These are phyloP conservation scores for Amniataba percoides DNA, from an alignment of 2,797 vertebrate genomes.

Conservation along the genomic window DNA sequence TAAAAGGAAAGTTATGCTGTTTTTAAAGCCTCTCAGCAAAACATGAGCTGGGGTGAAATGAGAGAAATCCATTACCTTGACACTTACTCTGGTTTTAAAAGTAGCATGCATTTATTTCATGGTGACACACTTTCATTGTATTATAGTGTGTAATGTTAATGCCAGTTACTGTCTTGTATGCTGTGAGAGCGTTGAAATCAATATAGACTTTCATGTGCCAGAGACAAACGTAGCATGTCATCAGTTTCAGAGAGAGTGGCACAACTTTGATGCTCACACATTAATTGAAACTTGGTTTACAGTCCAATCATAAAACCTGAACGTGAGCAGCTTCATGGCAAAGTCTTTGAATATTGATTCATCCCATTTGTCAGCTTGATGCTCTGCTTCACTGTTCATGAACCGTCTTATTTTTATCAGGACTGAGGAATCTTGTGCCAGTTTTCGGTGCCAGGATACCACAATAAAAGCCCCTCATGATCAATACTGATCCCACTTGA, in stretches of 20 bases:
- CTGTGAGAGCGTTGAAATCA: conserved; percentile 48
- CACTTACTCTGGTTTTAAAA: conserved; percentile 45
- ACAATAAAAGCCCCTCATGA: conserved; percentile 63
- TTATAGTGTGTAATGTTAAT: conserved; percentile 41
- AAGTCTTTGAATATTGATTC: conserved; percentile 72
- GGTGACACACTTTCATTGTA: conserved; percentile 35
- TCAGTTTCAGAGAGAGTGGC: conserved; percentile 44
- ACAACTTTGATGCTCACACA: conserved; percentile 62
- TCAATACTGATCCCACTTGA: conserved; percentile 66
- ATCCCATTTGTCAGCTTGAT: conserved; percentile 57
- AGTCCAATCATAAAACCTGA: conserved; percentile 60
- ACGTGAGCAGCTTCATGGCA: conserved; percentile 39
- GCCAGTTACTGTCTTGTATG: conserved; percentile 36
- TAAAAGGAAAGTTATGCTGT: conserved; percentile 39
- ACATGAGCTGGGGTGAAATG: conserved; percentile 46
- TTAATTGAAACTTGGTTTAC: conserved; percentile 69
- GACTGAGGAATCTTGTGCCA: conserved; percentile 51
- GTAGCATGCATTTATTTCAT: conserved; percentile 42
- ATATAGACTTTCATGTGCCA: conserved; percentile 58
- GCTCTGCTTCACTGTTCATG: conserved; percentile 42
- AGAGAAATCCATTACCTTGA: conserved; percentile 48
- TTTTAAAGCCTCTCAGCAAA: conserved; percentile 59
- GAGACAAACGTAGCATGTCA: conserved; percentile 53
- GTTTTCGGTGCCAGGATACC: conserved; percentile 46
- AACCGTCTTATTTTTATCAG: conserved; percentile 48